phyloP scores from a whole-genome alignment of 2,797 vertebrate species.

The Scarus forsteni region DNA sequence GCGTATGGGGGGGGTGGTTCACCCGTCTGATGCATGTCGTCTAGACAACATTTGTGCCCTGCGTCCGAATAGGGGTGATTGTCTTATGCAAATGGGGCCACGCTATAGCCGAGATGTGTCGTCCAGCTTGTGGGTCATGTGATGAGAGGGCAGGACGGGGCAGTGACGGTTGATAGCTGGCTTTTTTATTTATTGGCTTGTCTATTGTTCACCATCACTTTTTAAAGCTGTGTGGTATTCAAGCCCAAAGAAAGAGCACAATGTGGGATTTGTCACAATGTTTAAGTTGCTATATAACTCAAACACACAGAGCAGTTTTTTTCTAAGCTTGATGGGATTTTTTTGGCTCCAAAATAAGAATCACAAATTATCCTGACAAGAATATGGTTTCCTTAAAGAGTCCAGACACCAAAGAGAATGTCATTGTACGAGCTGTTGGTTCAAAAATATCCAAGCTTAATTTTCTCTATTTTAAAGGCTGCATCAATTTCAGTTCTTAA shows the following conservation, averaged over 20 bases:
- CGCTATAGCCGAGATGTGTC: constrained; percentile 80
- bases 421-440: no score
- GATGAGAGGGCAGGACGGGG: constrained; percentile 52
- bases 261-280: constrained; percentile 56
- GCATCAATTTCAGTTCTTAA: no score
- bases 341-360: no score
- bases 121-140: constrained; percentile 79
- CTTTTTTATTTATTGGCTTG: constrained; percentile 70
- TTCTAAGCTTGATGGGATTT: no score
- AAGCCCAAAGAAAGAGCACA: constrained; percentile 53
- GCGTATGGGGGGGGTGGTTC: constrained; percentile 70
- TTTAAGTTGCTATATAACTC: constrained; percentile 38
- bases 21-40: constrained; percentile 90
- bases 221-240: constrained; percentile 54
- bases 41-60: constrained; percentile 92
- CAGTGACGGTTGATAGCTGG: constrained; percentile 74
- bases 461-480: no score
- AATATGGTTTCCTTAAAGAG: no score
- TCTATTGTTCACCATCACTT: constrained; percentile 76
- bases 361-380: no score
- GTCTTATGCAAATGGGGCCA: constrained; percentile 91
- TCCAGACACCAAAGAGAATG: no score
- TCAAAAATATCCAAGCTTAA: no score
- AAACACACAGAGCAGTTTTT: not conserved
- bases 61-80: constrained; percentile 86